Percentiles rank a stretch among this genome's conserved stretches.
These are phyloP conservation scores for Entosphenus tridentatus DNA, from an alignment of 2,113 vertebrate species.

Conservation along the genomic window DNA sequence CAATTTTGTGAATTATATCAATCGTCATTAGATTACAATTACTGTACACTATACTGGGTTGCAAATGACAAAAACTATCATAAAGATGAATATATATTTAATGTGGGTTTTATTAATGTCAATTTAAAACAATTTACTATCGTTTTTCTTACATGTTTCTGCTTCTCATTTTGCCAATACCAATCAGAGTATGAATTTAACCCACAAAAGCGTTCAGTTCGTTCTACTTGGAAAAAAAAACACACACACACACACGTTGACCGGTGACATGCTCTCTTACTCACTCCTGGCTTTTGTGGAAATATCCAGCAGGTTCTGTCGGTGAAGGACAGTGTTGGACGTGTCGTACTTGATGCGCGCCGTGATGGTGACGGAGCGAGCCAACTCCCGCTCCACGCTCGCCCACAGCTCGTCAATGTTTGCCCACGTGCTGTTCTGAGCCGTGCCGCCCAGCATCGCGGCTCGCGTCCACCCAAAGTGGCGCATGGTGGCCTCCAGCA, in stretches of 20 bases:
- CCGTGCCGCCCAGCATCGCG: conserved; percentile 27
- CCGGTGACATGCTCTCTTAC: conserved; percentile 3
- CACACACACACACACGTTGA: too few relatives aligned
- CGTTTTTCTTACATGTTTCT: too few relatives aligned
- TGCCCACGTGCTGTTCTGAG: conserved; percentile 26
- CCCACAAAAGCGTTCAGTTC: too few relatives aligned
- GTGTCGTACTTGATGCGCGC: conserved; percentile 26
- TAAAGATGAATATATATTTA: too few relatives aligned
- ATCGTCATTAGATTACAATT: too few relatives aligned
- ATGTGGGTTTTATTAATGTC: too few relatives aligned
- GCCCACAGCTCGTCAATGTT: conserved; percentile 31
- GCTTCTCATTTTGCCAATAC: too few relatives aligned
- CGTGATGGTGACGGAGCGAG: conserved; percentile 20
- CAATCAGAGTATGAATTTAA: too few relatives aligned
- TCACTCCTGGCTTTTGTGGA: conserved; percentile 27
- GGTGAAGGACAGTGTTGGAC: conserved; percentile 16
- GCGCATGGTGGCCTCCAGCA: conserved; percentile 25
- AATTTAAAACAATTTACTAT: too few relatives aligned
- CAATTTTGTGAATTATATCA: too few relatives aligned
- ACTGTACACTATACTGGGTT: too few relatives aligned
- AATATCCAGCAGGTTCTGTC: conserved; percentile 21
- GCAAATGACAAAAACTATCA: too few relatives aligned
- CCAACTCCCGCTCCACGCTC: conserved; percentile 23
- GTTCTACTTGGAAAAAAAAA: neutral
- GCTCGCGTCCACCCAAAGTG: conserved; percentile 30